Base-by-base conservation (phyloP, 2,113 vertebrate genomes). In the Origma solitaria region DNA sequence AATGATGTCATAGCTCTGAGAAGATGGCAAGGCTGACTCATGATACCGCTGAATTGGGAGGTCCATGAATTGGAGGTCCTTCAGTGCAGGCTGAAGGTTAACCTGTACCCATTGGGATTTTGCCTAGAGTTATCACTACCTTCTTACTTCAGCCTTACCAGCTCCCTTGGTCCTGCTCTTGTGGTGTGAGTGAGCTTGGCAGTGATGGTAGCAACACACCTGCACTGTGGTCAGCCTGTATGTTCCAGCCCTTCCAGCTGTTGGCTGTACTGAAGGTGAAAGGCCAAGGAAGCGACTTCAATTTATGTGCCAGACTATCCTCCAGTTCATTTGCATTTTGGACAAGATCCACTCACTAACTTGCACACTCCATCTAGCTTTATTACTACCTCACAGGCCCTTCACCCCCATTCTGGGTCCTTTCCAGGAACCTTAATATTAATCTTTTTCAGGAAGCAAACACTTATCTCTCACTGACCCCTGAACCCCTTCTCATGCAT, bases 381-480 rank as follows among this genome's bases (percentile, higher is more conserved):
- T 47, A 27, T 77, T 73, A 40, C 50, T 69, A 10, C 12, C 21
- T 84, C 20, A 47, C 6, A 6, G 35, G 27, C 28, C 42, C 24
- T 77, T 86, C 37, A 66, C 9, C 7, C 9, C 7, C 4, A 27
- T 61, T 53, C 44, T 75, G 8, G 6, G 21, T 40, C 9, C 17
- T 25, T 90, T 88, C 40, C 50, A 76, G 47, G 56, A 85, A 56
- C 31, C 8, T 42, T 60, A 28, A 51, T 20, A 9, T 57, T 50
- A 28, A 51, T 20, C 11, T 57, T 50, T 71, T 82, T 71, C n/a
- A 62, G 24, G 40, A 47, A 71, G 15, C 6, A 56, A 69, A 30
- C 6, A 16, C 11, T 35, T 1, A 0, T 6, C 1, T 47, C 53
- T 76, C 1, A 2, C 27, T 80, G 68, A 30, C 13, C 30, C 13